Conservation (phyloP, 2,888 invertebrate genomes). For the Eupeodes luniger region DNA sequence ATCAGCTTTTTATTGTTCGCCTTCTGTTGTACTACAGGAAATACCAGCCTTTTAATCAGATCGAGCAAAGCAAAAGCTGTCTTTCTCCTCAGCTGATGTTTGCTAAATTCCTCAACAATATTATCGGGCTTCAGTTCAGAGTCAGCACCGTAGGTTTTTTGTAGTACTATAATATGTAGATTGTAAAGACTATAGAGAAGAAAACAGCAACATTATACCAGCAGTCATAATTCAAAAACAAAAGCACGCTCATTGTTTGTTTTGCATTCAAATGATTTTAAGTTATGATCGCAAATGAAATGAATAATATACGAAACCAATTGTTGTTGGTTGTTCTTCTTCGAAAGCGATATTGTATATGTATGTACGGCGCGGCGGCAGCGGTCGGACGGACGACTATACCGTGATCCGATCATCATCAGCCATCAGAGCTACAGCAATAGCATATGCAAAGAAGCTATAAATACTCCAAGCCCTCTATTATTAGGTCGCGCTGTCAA, state of each 20-base stretch:
- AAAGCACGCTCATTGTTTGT: slow-evolving; percentile 74
- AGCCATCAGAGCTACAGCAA: no score
- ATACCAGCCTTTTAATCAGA: slow-evolving; percentile 71
- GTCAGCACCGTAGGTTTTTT: background rate
- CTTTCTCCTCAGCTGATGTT: slow-evolving; percentile 36
- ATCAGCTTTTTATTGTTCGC: background rate
- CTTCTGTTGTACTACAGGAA: slow-evolving; percentile 56
- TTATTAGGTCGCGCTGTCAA: slow-evolving; percentile 75
- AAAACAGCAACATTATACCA: background rate
- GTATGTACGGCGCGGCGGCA: background rate
- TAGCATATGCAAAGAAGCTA: slow-evolving; percentile 68
- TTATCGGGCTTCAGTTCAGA: background rate
- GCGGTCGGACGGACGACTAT: background rate
- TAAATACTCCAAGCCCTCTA: slow-evolving; percentile 72
- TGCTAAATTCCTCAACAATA: slow-evolving; percentile 51
- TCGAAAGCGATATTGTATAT: slow-evolving; percentile 17
- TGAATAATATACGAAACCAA: background rate
- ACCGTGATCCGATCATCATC: slow-evolving; percentile 12
- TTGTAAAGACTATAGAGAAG: background rate
- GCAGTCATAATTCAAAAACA: slow-evolving; percentile 73
- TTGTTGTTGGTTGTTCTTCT: background rate
- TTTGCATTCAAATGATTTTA: slow-evolving; percentile 73
- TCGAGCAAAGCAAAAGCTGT: slow-evolving; percentile 53
- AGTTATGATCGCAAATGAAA: slow-evolving; percentile 62
- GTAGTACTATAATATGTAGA: no score